Evolutionary conservation across 2,113 vertebrate species (phyloP), one percentile per base, ranked within the genome.

Genomic region (Onychostruthus taczanowskii): DNA sequence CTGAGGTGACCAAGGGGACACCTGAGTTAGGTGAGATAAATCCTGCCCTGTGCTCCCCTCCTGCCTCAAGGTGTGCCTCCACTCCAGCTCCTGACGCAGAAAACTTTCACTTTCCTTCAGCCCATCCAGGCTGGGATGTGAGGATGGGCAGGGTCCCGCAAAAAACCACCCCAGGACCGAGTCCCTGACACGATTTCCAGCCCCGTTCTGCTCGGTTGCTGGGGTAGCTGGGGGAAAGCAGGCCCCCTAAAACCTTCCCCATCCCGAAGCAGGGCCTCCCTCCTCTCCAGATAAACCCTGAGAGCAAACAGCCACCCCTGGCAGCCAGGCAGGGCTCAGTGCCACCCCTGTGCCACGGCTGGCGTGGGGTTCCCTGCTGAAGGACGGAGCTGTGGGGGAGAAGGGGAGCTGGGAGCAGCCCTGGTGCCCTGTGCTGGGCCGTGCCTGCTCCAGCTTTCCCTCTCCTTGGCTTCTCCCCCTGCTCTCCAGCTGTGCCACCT

Each of bases 381-480:
- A 0, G 16, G 17, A 55, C 11, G 35, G 50, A 19, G 9, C 58
- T 39, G 66, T 0, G 1, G 12, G 16, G 46, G 7, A 58, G n/a
- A 77, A 43, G 16, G 43, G 43, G 63, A 37, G 50, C 68, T 21
- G 46, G 7, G 7, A 10, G 0, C 1, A 66, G 22, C 10, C 50
- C 0, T 0, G 0, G 0, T 24, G 44, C 35, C 39, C 16, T 27
- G 28, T 24, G 35, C 50, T 16, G 37, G 30, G 0, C 5, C 6
- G 3, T 0, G 2, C 30, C 47, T 16, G 23, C 30, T 43, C n/a
- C 52, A 56, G 22, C 6, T 22, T 41, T 56, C n/a, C 61, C 74
- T 53, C n/a, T 46, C 35, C 31, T 83, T 33, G 23, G 41, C 35
- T 50, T 62, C 28, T 59, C 26, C 8, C 21, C 27, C 66, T 35